phyloP scores from a whole-genome alignment of 2,888 invertebrate species.

The Kryphioiulus occultus region DNA sequence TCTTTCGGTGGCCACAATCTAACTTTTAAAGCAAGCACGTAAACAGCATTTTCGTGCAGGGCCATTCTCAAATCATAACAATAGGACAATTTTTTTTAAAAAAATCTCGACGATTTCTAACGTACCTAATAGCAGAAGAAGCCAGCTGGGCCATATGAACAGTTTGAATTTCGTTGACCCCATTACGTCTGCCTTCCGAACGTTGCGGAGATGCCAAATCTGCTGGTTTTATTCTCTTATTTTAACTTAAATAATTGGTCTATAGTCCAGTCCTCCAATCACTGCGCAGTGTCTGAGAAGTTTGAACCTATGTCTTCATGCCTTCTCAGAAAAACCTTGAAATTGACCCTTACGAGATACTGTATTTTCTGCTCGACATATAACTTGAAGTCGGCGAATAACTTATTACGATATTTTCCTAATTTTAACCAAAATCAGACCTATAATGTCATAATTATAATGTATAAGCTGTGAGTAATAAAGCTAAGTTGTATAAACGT shows the following conservation, averaged over 20 bases:
- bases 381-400: background rate
- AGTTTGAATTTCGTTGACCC: conserved; percentile 24
- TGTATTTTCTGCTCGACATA: background rate
- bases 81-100: too few relatives aligned
- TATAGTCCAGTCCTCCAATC: conserved; percentile 9
- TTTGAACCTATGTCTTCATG: background rate
- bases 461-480: too few relatives aligned
- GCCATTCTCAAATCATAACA: too few relatives aligned
- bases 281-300: background rate
- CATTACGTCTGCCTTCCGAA: background rate
- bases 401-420: background rate
- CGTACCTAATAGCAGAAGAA: conserved; percentile 4
- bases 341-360: conserved; percentile 35
- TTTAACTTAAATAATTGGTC: conserved; percentile 26
- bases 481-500: too few relatives aligned
- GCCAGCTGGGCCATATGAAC: background rate
- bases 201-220: background rate
- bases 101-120: too few relatives aligned
- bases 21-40: too few relatives aligned
- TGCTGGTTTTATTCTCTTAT: background rate
- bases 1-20: too few relatives aligned
- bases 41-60: too few relatives aligned
- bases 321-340: conserved; percentile 9
- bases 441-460: too few relatives aligned
- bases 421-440: too few relatives aligned